Percentiles rank a stretch among this genome's conserved stretches.
phyloP scores from a whole-genome alignment of 2,797 vertebrate species.

The Muraenolepis orangiensis region DNA sequence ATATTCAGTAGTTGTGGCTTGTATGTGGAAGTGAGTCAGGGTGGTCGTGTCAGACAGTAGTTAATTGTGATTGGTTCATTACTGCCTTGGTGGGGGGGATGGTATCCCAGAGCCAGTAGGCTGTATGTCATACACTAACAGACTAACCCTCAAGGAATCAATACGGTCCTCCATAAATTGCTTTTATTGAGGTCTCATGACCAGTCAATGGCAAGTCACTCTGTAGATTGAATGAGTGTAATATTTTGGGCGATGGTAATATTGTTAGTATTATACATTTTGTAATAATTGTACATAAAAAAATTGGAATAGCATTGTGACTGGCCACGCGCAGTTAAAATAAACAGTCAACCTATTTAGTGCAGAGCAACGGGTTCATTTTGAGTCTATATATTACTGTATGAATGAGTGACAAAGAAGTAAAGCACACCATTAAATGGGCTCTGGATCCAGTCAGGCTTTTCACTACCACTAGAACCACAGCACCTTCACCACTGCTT shows the following conservation, averaged over 20 bases:
- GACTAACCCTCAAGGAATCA: not conserved
- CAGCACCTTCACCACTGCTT: conserved; percentile 41
- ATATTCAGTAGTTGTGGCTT: not conserved
- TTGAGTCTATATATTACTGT: not conserved
- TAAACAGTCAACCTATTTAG: not conserved
- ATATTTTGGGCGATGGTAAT: not conserved
- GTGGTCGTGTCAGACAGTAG: not conserved
- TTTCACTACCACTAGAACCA: conserved; percentile 6
- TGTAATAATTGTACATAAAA: not conserved
- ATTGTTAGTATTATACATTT: not conserved
- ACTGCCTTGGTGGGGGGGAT: not conserved
- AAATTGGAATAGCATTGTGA: no score
- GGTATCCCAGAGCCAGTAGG: not conserved
- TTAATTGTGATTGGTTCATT: not conserved
- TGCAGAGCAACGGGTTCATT: not conserved
- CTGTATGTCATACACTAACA: not conserved
- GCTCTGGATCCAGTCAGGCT: conserved; percentile 10
- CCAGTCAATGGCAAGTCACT: not conserved
- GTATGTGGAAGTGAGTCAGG: not conserved
- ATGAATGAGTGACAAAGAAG: not conserved
- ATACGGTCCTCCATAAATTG: not conserved
- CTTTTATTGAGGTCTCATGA: not conserved
- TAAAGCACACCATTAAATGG: conserved; percentile 17
- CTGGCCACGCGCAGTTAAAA: not conserved
- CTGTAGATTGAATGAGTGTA: not conserved